Conservation (phyloP, 2,797 vertebrate genomes). For the Antrozous pallidus region DNA sequence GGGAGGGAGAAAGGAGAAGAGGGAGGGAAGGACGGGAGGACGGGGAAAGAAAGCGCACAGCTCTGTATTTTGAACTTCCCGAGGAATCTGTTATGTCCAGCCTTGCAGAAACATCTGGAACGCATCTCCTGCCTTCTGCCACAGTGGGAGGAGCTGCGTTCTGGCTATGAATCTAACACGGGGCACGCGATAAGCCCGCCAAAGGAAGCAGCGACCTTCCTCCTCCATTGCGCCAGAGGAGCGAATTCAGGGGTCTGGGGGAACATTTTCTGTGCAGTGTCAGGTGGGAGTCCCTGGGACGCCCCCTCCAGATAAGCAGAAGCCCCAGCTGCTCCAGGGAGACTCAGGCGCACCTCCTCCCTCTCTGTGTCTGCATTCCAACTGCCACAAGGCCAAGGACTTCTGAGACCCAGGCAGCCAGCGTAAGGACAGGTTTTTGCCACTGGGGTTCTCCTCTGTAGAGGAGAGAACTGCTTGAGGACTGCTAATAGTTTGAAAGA, state of each 20-base stretch:
- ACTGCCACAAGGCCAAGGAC: not conserved
- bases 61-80: not conserved
- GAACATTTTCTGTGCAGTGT: slow-evolving; percentile 35
- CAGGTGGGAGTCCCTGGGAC: not conserved
- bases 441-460: not conserved
- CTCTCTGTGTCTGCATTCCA: not conserved
- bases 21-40: fast-evolving
- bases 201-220: slow-evolving; percentile 57
- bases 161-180: slow-evolving; percentile 37
- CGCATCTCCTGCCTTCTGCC: slow-evolving; percentile 58
- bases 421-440: not conserved
- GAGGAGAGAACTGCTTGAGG: not conserved
- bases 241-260: not conserved
- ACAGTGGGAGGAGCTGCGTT: slow-evolving; percentile 20
- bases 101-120: slow-evolving; percentile 68
- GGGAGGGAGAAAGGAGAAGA: not conserved
- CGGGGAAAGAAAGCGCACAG: not conserved
- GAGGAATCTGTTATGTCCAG: slow-evolving; percentile 40
- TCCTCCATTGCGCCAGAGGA: slow-evolving; percentile 34
- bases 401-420: not conserved
- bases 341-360: not conserved
- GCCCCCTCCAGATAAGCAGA: not conserved
- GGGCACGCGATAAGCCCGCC: slow-evolving; percentile 1
- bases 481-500: not conserved
- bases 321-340: not conserved